Percentiles rank a stretch among this genome's conserved stretches.
phyloP scores from a whole-genome alignment of 2,888 invertebrate species.

The Lasius platythorax region DNA sequence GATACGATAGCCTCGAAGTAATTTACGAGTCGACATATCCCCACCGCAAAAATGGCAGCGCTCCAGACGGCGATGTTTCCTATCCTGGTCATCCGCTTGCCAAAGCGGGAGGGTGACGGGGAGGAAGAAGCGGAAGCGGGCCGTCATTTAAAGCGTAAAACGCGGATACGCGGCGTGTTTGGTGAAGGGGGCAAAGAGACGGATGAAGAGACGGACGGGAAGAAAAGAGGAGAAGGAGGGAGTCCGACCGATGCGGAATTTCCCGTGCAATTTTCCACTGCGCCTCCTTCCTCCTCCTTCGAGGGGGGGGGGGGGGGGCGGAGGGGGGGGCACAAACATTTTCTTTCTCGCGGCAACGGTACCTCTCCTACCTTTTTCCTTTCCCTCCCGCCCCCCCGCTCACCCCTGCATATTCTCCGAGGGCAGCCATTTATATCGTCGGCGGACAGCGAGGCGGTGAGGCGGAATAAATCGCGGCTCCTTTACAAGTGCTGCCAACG shows the following conservation, averaged over 20 bases:
- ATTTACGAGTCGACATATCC: conserved; percentile 61
- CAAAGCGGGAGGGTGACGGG: conserved; percentile 31
- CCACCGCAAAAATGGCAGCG: conserved; percentile 67
- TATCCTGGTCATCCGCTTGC: conserved; percentile 54
- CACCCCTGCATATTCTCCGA: conserved; percentile 58
- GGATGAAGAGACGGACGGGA: conserved; percentile 46
- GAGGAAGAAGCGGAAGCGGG: conserved; percentile 45
- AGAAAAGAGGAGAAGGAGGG: conserved; percentile 42
- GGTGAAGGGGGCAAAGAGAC: conserved; percentile 31
- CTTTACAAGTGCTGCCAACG: conserved; percentile 84
- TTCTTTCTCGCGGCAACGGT: conserved; percentile 51
- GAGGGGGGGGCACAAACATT: conserved; percentile 57
- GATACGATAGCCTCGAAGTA: conserved; percentile 25
- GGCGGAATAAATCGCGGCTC: conserved; percentile 84
- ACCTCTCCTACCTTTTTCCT: conserved; percentile 53
- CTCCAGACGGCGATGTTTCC: conserved; percentile 55
- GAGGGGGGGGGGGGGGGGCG: conserved; percentile 12
- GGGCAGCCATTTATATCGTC: conserved; percentile 79
- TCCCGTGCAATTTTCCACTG: conserved; percentile 74
- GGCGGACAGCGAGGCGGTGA: conserved; percentile 83
- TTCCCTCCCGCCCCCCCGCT: conserved; percentile 12
- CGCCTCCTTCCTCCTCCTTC: conserved; percentile 57
- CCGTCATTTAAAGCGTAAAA: conserved; percentile 54
- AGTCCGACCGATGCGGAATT: conserved; percentile 70
- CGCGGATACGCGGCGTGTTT: conserved; percentile 50